phyloP scores from a whole-genome alignment of 2,113 vertebrate genomes.

The Strix uralensis region DNA sequence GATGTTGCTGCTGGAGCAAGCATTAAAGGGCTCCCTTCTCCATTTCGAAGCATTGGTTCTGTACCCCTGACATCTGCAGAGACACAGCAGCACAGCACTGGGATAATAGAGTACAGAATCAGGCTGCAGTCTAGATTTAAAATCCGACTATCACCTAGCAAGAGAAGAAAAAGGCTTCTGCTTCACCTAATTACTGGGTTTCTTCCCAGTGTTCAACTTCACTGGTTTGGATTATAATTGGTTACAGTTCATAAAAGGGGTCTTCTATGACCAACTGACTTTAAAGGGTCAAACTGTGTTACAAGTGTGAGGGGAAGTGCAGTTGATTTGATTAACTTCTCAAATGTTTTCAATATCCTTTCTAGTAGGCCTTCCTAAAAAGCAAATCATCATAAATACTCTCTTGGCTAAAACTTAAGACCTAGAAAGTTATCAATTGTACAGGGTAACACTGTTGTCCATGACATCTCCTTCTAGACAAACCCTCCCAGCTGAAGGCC shows the following conservation, averaged over 20 bases:
- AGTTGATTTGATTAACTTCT: not conserved
- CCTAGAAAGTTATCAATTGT: not conserved
- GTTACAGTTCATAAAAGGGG: not conserved
- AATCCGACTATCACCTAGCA: not conserved
- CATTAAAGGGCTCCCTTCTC: not conserved
- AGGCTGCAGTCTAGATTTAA: not conserved
- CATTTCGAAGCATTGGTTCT: not conserved
- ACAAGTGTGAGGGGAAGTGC: not conserved
- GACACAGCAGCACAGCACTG: not conserved
- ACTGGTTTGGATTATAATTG: not conserved
- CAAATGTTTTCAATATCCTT: not conserved
- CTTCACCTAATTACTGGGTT: not conserved
- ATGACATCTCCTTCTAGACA: not conserved
- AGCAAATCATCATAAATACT: not conserved
- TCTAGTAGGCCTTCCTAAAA: not conserved
- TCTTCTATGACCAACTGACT: not conserved
- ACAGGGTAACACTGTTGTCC: not conserved
- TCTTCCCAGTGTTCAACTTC: not conserved
- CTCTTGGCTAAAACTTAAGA: not conserved
- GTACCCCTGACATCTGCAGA: not conserved
- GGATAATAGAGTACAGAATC: not conserved
- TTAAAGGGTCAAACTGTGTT: not conserved
- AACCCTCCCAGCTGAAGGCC: not conserved
- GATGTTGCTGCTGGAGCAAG: not conserved
- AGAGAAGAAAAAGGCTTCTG: not conserved